Base-by-base conservation (phyloP, 2,888 invertebrate species). In the Ormyrus rosae region DNA sequence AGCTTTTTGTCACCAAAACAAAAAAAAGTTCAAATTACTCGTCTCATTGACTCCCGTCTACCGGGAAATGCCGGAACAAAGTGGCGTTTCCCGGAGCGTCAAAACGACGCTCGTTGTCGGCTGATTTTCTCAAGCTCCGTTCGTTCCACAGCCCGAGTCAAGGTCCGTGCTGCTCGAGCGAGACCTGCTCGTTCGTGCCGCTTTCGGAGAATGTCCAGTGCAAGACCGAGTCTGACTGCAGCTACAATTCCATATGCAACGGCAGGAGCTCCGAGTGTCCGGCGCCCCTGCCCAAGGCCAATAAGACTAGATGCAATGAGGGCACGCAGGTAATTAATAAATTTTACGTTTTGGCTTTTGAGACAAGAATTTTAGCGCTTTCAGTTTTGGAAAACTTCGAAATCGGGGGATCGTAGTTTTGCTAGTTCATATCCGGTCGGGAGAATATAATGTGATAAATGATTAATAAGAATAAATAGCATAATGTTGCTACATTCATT, bases 241-340 rank as follows among this genome's bases (percentile, higher is more conserved):
- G 96, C 87, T 95, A 95, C 92, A 95, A 95, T 64, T 95, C 97
- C 65, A 94, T 93, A 86, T 99, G 99, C 91, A 95, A 96, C 87
- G 98, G 98, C 0, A 92, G 92, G 70, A 94, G 95, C 10, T 96
- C 99, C 8, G 95, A 95, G 88, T 99, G 99, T 90, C 99, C 99
- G 3, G 91, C 92, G 67, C 96, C 99, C 0, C 91, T 92, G 53
- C 95, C 96, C 53, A 94, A 96, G 87, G 94, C 95, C 63, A 95
- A 99, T 90, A 96, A 96, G 89, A 98, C 98, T n/a, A 94, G 96
- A 87, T 99, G 99, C 91, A 99, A 99, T 90, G 97, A 98, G 89
- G 97, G 97, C 91, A 93, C 94, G 64, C 94, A 95, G 91, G 93
- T 94, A 84, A 91, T 34, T 34, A 34, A 2, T 2, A 4, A 34